phyloP scores from a whole-genome alignment of 2,113 vertebrate genomes.

The Pyxicephalus adspersus region DNA sequence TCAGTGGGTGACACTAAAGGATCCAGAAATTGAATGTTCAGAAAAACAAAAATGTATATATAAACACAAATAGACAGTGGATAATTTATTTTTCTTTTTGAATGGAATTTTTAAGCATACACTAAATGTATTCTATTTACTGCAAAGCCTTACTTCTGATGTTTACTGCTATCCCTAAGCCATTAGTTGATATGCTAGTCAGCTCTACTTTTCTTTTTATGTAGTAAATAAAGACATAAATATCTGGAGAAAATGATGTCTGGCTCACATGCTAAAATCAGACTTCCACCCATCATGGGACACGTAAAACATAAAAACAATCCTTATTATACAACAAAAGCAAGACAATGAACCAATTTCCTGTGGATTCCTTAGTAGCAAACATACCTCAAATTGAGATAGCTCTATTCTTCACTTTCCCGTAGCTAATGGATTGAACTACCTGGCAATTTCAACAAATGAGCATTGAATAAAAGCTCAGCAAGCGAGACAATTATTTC shows the following conservation, averaged over 20 bases:
- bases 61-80: too few relatives aligned
- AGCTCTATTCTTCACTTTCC: slow-evolving; percentile 24
- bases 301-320: slow-evolving; percentile 16
- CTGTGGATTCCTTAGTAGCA: background rate
- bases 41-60: too few relatives aligned
- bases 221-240: slow-evolving; percentile 1
- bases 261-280: slow-evolving; percentile 27
- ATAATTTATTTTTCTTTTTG: too few relatives aligned
- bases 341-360: slow-evolving; percentile 35
- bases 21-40: too few relatives aligned
- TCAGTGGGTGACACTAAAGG: too few relatives aligned
- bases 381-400: slow-evolving; percentile 13
- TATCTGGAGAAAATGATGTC: slow-evolving; percentile 13
- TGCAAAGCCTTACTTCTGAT: too few relatives aligned
- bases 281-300: background rate
- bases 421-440: slow-evolving; percentile 24
- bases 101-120: too few relatives aligned
- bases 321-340: slow-evolving; percentile 32
- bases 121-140: too few relatives aligned
- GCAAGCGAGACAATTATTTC: slow-evolving; percentile 13
- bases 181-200: background rate
- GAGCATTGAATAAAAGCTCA: slow-evolving; percentile 18
- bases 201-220: background rate
- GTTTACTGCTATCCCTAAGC: too few relatives aligned
- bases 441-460: slow-evolving; percentile 29